Evolutionary conservation across 2,888 invertebrate species (phyloP), one percentile per base, ranked within the genome.

Genomic region (Euzetes globulus): DNA sequence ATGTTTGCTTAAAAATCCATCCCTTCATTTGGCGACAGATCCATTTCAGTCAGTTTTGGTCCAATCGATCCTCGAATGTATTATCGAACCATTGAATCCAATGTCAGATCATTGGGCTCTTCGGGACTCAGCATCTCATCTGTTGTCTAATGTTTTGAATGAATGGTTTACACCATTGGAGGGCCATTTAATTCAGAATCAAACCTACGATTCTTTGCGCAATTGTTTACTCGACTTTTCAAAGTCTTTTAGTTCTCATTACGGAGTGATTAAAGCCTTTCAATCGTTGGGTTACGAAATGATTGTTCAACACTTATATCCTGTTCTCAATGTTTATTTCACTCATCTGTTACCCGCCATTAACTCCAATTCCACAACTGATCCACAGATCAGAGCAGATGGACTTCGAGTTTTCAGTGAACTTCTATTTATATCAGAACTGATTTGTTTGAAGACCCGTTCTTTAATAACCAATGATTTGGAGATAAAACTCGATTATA

Each of bases 181-280:
- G 5, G 45, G 19, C 33, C 83, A 82, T 75, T 80, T 80, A 65
- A 76, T 82, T 73, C 76, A 79, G 72, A 77, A 81, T 65, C 80
- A 80, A 70, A 81, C 79, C 25, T 75, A 81, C 58, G 78, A 77
- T 74, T 79, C 78, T 25, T 76, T 83, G 33, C 77, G 79, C 68
- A 82, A 83, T 37, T 80, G 79, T 6, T 77, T 83, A 22, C 79
- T 79, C 75, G 83, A 83, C 76, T 78, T 79, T 25, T 77, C 80
- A 19, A 80, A 81, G 52, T 82, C 82, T 13, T 81, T 81, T 78
- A 80, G 80, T 74, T 81, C 81, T 73, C 83, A 83, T 75, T 83
- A 83, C 78, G 83, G 83, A 13, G 83, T 82, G 63, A 78, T 82
- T 27, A 80, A 82, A 79, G 82, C 81, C 6, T 78, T 83, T 9